phyloP scores from a whole-genome alignment of 2,888 invertebrate species.

The Melieria picta region DNA sequence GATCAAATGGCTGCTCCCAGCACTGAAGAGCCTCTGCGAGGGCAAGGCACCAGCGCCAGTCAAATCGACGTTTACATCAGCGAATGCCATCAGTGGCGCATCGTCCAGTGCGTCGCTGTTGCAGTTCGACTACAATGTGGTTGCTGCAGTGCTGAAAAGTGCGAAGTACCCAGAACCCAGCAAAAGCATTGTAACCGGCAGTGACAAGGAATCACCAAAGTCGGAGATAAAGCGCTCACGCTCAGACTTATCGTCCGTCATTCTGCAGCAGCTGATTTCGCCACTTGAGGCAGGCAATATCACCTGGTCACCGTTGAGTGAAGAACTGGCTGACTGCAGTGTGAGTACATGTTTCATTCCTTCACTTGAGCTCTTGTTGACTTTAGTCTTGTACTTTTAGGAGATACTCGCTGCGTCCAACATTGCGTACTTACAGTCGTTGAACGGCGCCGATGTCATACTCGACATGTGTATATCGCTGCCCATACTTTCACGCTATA shows the following conservation, averaged over 20 bases:
- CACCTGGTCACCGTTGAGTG: slow-evolving; percentile 66
- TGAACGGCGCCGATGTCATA: slow-evolving; percentile 84
- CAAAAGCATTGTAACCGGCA: slow-evolving; percentile 65
- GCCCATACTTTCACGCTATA: slow-evolving; percentile 71
- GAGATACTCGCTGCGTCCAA: slow-evolving; percentile 83
- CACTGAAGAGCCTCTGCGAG: slow-evolving; percentile 78
- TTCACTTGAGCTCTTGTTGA: slow-evolving; percentile 31
- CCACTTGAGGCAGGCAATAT: slow-evolving; percentile 72
- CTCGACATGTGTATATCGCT: slow-evolving; percentile 84
- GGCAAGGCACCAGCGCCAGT: slow-evolving; percentile 63
- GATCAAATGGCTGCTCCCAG: slow-evolving; percentile 72
- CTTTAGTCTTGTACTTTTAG: slow-evolving; percentile 66
- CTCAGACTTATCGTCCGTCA: slow-evolving; percentile 76
- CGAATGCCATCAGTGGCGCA: slow-evolving; percentile 18
- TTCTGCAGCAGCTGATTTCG: slow-evolving; percentile 78
- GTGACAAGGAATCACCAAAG: slow-evolving; percentile 72
- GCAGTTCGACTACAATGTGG: slow-evolving; percentile 77
- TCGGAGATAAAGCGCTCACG: slow-evolving; percentile 70
- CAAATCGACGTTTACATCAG: slow-evolving; percentile 20
- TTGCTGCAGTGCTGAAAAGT: slow-evolving; percentile 82
- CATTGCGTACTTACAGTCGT: slow-evolving; percentile 78
- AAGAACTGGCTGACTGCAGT: slow-evolving; percentile 66
- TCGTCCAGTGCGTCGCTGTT: slow-evolving; percentile 36
- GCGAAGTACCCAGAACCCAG: slow-evolving; percentile 73
- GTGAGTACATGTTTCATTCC: slow-evolving; percentile 57